phyloP scores from a whole-genome alignment of 2,113 vertebrate genomes.

The Oncorhynchus tshawytscha region DNA sequence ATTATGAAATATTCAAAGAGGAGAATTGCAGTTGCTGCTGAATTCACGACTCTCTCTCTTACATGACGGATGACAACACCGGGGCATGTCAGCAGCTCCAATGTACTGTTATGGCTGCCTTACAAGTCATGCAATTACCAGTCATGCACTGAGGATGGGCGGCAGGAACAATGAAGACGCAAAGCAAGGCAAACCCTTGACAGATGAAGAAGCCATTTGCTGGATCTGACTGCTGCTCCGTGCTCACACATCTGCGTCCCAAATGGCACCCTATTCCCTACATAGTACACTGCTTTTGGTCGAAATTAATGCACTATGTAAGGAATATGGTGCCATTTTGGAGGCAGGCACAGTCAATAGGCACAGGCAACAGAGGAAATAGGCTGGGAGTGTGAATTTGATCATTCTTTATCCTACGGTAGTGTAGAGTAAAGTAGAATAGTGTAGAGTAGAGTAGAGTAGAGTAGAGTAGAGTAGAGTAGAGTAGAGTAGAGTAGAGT shows the following conservation, averaged over 20 bases:
- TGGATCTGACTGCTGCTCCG: slow-evolving; percentile 15
- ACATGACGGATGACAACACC: slow-evolving; percentile 29
- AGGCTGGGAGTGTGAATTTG: no score
- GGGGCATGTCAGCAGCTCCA: slow-evolving; percentile 4
- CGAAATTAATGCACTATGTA: no score
- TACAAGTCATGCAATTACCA: slow-evolving; percentile 26
- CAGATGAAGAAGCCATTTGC: slow-evolving; percentile 35
- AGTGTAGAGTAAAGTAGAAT: not conserved
- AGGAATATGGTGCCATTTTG: no score
- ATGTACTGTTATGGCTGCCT: slow-evolving; percentile 23
- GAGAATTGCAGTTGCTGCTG: not conserved
- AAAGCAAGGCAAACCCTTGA: slow-evolving; percentile 17
- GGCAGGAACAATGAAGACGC: not conserved
- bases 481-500: no score
- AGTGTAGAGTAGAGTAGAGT: no score
- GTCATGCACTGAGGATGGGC: slow-evolving; percentile 23
- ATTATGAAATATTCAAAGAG: slow-evolving; percentile 14
- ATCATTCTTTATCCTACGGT: not conserved
- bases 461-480: not conserved
- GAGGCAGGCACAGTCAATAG: no score
- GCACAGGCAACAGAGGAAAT: no score
- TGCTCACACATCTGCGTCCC: not conserved
- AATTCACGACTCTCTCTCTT: slow-evolving; percentile 21
- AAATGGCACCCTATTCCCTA: no score
- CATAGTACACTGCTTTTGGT: no score